Conservation (phyloP, 2,888 invertebrate species). For the Blastobasis adustella region DNA sequence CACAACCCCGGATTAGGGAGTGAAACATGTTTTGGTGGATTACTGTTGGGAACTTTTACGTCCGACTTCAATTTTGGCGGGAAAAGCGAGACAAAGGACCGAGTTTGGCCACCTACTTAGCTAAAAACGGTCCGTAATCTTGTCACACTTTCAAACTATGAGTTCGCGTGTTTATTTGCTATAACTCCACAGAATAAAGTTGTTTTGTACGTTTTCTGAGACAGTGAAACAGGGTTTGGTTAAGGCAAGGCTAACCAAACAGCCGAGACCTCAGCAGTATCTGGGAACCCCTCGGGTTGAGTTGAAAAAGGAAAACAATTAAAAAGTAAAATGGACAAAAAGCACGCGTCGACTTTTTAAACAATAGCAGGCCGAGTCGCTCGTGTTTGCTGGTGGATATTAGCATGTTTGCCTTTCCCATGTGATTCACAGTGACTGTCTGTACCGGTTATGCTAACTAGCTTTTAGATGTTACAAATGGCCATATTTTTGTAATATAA, state of each 20-base stretch:
- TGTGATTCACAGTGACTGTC: conserved; percentile 29
- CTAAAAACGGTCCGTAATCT: too few relatives aligned
- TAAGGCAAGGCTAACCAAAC: too few relatives aligned
- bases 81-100: too few relatives aligned
- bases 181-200: too few relatives aligned
- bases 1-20: conserved; percentile 8
- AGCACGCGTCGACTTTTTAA: conserved; percentile 42
- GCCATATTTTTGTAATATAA: too few relatives aligned
- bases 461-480: background rate
- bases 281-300: conserved; percentile 21
- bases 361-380: conserved; percentile 39
- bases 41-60: conserved; percentile 6
- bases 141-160: too few relatives aligned
- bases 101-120: too few relatives aligned
- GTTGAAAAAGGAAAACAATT: conserved; percentile 15
- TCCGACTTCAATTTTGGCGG: too few relatives aligned
- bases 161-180: too few relatives aligned
- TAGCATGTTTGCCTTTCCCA: conserved; percentile 63
- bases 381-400: conserved; percentile 48
- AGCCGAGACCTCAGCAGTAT: background rate
- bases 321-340: conserved; percentile 28
- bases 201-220: too few relatives aligned
- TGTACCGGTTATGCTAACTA: conserved; percentile 1
- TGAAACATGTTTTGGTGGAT: conserved; percentile 7
- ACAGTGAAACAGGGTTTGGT: too few relatives aligned